phyloP scores from a whole-genome alignment of 92 coral and sea anemone genomes.

The Montipora capitata region DNA sequence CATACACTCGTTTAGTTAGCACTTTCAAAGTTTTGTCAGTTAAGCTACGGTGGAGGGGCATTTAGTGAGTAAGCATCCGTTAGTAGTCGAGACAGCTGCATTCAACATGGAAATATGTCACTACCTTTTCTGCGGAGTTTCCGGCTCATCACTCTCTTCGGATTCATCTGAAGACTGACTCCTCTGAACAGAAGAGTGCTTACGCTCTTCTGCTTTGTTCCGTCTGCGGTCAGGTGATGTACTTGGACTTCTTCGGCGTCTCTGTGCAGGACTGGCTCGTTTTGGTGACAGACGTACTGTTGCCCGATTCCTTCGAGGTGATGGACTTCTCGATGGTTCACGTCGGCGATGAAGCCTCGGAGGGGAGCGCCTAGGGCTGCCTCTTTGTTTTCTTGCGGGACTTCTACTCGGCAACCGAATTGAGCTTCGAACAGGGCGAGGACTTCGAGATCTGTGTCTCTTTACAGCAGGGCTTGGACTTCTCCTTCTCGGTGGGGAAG shows the following conservation, averaged over 20 bases:
- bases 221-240: conserved; percentile 57
- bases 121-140: conserved; percentile 19
- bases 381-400: conserved; percentile 57
- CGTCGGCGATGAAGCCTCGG: conserved; percentile 28
- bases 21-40: no score
- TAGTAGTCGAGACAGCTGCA: not conserved
- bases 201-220: conserved; percentile 24
- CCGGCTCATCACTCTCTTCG: not conserved
- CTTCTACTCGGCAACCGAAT: conserved; percentile 44
- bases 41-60: not conserved
- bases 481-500: conserved; percentile 22
- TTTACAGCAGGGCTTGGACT: conserved; percentile 47
- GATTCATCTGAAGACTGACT: conserved; percentile 35
- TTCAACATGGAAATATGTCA: not conserved
- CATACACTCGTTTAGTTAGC: no score
- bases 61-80: no score
- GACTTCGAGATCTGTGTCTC: conserved; percentile 43
- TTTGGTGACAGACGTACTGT: conserved; percentile 26
- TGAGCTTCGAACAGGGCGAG: conserved; percentile 27
- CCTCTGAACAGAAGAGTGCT: conserved; percentile 29
- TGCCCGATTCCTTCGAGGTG: conserved; percentile 31
- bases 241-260: conserved; percentile 70
- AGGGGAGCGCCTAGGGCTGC: conserved; percentile 43
- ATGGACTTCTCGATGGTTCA: conserved; percentile 16
- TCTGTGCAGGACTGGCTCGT: conserved; percentile 52